phyloP scores from a whole-genome alignment of 2,113 vertebrate genomes.

The Eretmochelys imbricata region DNA sequence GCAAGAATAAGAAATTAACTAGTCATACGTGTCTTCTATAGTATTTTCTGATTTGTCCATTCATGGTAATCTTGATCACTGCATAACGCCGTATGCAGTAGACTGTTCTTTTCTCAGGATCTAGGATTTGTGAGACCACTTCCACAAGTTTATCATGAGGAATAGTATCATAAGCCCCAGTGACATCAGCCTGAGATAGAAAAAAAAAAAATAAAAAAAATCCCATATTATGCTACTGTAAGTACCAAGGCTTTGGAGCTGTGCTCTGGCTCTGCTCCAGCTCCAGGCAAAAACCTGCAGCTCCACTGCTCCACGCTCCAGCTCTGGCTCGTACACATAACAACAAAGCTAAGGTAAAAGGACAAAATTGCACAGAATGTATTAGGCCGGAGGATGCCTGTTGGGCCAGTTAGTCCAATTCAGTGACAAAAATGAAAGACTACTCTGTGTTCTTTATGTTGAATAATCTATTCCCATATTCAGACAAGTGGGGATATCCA shows the following conservation, averaged over 20 bases:
- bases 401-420: background rate
- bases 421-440: background rate
- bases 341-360: background rate
- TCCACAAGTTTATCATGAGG: constrained; percentile 88
- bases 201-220: background rate
- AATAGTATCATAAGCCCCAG: constrained; percentile 89
- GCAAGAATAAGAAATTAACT: background rate
- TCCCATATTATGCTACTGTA: background rate
- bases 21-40: constrained; percentile 83
- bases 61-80: constrained; percentile 78
- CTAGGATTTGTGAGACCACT: constrained; percentile 81
- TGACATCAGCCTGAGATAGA: constrained; percentile 85
- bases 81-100: constrained; percentile 87
- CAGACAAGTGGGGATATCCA: background rate
- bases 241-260: background rate
- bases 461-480: background rate
- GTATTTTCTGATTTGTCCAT: constrained; percentile 77
- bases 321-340: background rate
- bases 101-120: constrained; percentile 67
- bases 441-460: background rate
- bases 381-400: background rate
- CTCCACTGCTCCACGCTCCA: too few species aligned
- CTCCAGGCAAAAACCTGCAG: too few species aligned
- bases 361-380: background rate
- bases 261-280: too few species aligned